Percentiles rank a stretch among this genome's conserved stretches.
These are phyloP conservation scores for Phenganax stokvisi DNA, from an alignment of 92 coral and sea anemone genomes.

Conservation along the genomic window DNA sequence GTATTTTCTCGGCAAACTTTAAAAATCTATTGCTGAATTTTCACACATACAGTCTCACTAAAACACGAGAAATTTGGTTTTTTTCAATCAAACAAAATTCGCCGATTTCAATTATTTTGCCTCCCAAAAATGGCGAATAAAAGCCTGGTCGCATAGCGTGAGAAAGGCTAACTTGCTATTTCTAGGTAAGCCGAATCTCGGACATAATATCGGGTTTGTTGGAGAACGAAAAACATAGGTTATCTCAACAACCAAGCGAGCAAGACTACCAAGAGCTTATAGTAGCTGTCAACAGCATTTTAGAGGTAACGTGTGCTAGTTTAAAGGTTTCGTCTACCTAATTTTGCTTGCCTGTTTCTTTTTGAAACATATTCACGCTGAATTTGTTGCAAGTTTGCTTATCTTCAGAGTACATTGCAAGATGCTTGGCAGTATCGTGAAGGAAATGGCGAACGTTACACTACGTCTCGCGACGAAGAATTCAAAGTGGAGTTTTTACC, in stretches of 20 bases:
- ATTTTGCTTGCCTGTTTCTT: too few species aligned
- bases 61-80: too few species aligned
- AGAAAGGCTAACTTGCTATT: not conserved
- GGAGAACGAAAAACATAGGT: constrained; percentile 65
- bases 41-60: too few species aligned
- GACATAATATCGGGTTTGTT: constrained; percentile 68
- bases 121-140: too few species aligned
- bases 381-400: constrained; percentile 42
- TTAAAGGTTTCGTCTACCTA: too few species aligned
- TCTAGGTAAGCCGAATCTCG: constrained; percentile 70
- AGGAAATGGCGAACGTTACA: constrained; percentile 54
- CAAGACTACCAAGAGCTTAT: constrained; percentile 53
- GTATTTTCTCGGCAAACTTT: too few species aligned
- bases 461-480: constrained; percentile 45
- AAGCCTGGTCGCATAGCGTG: too few species aligned
- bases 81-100: too few species aligned
- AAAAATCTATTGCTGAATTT: too few species aligned
- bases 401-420: constrained; percentile 45
- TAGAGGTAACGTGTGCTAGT: constrained; percentile 52
- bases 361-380: too few species aligned
- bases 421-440: constrained; percentile 94
- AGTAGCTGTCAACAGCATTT: constrained; percentile 61
- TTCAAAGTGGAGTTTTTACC: constrained; percentile 60
- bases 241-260: constrained; percentile 47
- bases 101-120: too few species aligned